A percentile compares a stretch with the other conserved stretches of the same genome.
These are phyloP conservation scores for Heliconius melpomene DNA, from an alignment of 1,140 invertebrate genomes.

Conservation along the genomic window DNA sequence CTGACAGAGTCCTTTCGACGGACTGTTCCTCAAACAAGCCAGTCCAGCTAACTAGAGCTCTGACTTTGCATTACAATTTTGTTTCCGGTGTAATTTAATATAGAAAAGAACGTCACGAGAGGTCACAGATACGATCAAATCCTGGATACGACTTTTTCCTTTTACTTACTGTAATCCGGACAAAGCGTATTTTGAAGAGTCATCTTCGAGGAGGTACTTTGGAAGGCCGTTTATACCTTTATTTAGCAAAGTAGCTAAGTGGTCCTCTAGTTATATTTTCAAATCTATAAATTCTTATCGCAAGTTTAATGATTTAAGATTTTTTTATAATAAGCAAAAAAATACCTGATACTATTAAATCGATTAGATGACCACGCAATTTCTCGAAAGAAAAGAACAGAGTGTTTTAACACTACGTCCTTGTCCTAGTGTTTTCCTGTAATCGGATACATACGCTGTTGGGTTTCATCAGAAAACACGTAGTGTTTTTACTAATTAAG, in stretches of 20 bases:
- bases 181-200: slow-evolving; percentile 48
- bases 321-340: neutral
- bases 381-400: too few species aligned
- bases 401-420: too few species aligned
- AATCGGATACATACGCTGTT: too few species aligned
- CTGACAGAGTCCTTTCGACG: slow-evolving; percentile 18
- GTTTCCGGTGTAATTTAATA: slow-evolving; percentile 12
- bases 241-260: neutral
- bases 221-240: neutral
- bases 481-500: too few species aligned
- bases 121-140: slow-evolving; percentile 15
- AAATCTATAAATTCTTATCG: neutral
- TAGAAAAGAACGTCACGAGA: slow-evolving; percentile 16
- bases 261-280: neutral
- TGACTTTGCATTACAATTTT: slow-evolving; percentile 14
- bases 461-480: too few species aligned
- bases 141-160: slow-evolving; percentile 38
- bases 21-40: slow-evolving; percentile 16
- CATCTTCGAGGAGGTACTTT: neutral
- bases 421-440: too few species aligned
- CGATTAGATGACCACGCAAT: too few species aligned
- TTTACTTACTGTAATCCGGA: slow-evolving; percentile 50
- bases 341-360: too few species aligned
- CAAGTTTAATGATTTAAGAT: neutral
- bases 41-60: slow-evolving; percentile 22